Base-by-base conservation (phyloP, 1,140 invertebrate species). In the Hylyphantes graminicola region DNA sequence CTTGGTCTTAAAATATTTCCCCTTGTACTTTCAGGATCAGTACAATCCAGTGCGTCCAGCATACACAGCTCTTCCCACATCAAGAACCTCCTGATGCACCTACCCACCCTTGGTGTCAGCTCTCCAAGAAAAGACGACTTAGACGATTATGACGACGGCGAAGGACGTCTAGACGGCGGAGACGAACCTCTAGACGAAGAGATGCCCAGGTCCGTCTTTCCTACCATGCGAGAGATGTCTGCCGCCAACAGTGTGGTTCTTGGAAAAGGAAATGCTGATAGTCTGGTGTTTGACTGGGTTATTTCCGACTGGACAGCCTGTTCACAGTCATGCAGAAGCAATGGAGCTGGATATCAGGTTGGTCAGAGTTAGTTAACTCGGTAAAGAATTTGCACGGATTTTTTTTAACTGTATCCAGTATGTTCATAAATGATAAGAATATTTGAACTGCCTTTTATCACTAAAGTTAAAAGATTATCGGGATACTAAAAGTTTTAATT, bases 281-380 rank as follows among this genome's bases (percentile, higher is more conserved):
- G 86, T 65, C 90, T 93, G 82, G 91, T 93, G 87, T 95, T 95
- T 88, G 93, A 94, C 87, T 97, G 95, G 95, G 91, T 93, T 85
- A 93, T 94, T 8, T 93, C 94, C 1, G 93, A 95, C 50, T 97
- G 95, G 95, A 95, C 95, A 2, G 91, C 92, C 51, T 98, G 97
- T 89, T 96, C 95, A 4, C 93, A 94, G 87, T 93, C 93, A 11
- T 98, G 96, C 88, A 96, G 35, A 96, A 10, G 93, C 94, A 54
- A 35, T 35, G 35, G 35, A 35, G 93, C 93, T 76, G 95, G 95
- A 85, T 92, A 91, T 86, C 92, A 93, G 88, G 84, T 53, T 48
- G 35, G 13, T 15, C 9, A 48, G 1, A 35, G 1, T 35, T 35
- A 35, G 5, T 35, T 35, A 2, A 35, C 35, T 2, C 1, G 35